These are phyloP conservation scores for Temnothorax rugatulus DNA, from an alignment of 2,888 invertebrate species.

Conservation along the genomic window DNA sequence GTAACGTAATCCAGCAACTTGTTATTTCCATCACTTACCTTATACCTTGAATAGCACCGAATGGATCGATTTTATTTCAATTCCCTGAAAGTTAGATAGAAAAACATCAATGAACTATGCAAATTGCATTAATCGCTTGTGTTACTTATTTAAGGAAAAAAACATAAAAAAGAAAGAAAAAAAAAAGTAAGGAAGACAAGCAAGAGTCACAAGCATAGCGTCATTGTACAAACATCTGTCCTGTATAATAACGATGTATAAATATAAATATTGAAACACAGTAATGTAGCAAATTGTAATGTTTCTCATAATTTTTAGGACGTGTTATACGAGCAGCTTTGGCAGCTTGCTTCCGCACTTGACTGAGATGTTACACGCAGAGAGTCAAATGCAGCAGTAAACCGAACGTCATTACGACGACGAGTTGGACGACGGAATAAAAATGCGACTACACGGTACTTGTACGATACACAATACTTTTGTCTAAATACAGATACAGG, in stretches of 20 bases:
- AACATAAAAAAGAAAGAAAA: not conserved
- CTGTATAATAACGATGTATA: not conserved
- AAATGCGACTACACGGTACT: slow-evolving; percentile 49
- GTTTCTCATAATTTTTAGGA: not conserved
- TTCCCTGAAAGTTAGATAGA: slow-evolving; percentile 73
- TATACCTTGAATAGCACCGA: slow-evolving; percentile 73
- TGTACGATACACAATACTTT: slow-evolving; percentile 9
- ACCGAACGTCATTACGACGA: not conserved
- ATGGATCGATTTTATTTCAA: slow-evolving; percentile 74
- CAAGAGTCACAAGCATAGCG: not conserved
- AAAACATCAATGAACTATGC: slow-evolving; percentile 46
- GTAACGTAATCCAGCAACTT: not conserved
- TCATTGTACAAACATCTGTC: not conserved
- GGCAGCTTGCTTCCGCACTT: not conserved
- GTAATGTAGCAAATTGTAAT: not conserved
- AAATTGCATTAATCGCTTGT: not conserved
- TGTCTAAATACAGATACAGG: not conserved
- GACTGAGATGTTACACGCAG: not conserved
- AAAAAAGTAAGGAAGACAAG: too few species aligned
- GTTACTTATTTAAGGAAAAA: not conserved
- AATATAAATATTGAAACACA: not conserved
- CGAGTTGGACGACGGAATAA: slow-evolving; percentile 49
- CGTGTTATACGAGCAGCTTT: not conserved
- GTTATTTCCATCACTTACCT: slow-evolving; percentile 63
- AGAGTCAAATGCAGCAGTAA: not conserved